Evolutionary conservation across 2,113 vertebrate species (phyloP).

Genomic region (Alexandromys fortis): DNA sequence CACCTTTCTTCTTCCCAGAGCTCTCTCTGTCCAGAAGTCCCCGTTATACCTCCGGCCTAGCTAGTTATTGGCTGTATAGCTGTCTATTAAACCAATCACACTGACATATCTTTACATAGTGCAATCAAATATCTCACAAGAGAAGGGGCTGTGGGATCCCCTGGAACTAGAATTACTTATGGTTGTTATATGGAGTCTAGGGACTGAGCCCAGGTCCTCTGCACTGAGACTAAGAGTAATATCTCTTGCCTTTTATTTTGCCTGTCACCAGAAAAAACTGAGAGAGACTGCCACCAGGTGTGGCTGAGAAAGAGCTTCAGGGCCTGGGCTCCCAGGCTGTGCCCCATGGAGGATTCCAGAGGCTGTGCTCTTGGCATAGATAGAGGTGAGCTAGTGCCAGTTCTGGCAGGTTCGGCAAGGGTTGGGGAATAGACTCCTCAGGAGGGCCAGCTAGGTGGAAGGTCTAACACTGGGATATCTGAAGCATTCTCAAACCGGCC

Average conservation of each 20-base stretch:
- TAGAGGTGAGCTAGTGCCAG: background rate
- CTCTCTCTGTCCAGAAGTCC: background rate
- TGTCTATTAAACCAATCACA: background rate
- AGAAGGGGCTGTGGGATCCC: background rate
- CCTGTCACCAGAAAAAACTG: background rate
- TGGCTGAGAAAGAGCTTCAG: background rate
- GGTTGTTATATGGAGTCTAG: background rate
- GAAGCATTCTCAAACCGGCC: background rate
- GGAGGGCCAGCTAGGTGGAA: constrained; percentile 63
- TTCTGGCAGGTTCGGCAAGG: constrained; percentile 8
- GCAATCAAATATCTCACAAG: background rate
- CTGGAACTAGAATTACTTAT: background rate
- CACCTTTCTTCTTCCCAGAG: background rate
- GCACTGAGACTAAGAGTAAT: background rate
- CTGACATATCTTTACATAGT: background rate
- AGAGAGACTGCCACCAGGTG: background rate
- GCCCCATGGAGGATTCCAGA: constrained; percentile 54
- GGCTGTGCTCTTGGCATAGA: constrained; percentile 36
- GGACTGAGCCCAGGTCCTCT: background rate
- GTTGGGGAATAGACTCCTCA: background rate
- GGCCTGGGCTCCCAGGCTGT: background rate
- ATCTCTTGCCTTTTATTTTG: background rate
- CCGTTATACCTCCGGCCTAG: background rate
- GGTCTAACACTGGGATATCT: constrained; percentile 22
- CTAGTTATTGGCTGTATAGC: background rate